These are phyloP conservation scores for Pinctada fucata DNA, from an alignment of 2,888 invertebrate species.

Conservation along the genomic window DNA sequence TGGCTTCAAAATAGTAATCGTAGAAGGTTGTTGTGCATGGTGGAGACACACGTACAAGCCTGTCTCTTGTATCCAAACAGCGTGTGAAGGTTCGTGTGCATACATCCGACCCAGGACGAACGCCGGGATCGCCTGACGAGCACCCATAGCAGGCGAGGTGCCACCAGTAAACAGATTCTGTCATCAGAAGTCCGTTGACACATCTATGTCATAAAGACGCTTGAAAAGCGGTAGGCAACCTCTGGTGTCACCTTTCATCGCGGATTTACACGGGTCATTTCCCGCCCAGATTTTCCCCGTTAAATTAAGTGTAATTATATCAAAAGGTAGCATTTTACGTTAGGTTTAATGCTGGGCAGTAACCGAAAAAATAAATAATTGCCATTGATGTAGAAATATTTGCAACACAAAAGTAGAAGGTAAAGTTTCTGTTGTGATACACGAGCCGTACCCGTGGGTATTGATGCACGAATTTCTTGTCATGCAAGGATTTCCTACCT, in stretches of 20 bases:
- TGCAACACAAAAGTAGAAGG: conserved; percentile 17
- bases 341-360: conserved; percentile 12
- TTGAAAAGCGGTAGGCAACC: conserved; percentile 15
- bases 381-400: conserved; percentile 6
- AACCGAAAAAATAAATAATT: conserved; percentile 3
- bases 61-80: too few relatives aligned
- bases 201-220: conserved; percentile 16
- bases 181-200: conserved; percentile 27
- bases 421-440: not conserved
- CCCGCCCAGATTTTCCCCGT: conserved; percentile 12
- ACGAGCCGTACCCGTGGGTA: not conserved
- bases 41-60: too few relatives aligned
- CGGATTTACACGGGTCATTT: conserved; percentile 30
- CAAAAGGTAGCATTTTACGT: conserved; percentile 24
- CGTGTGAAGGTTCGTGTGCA: too few relatives aligned
- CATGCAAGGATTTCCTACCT: conserved; percentile 9
- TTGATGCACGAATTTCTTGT: not conserved
- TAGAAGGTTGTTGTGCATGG: too few relatives aligned
- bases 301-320: conserved; percentile 28
- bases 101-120: not conserved
- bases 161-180: conserved; percentile 8
- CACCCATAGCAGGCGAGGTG: not conserved
- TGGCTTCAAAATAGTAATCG: too few relatives aligned
- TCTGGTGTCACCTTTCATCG: conserved; percentile 27
- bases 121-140: not conserved